Conservation (phyloP, 2,888 invertebrate species). For the Congeria kusceri region DNA sequence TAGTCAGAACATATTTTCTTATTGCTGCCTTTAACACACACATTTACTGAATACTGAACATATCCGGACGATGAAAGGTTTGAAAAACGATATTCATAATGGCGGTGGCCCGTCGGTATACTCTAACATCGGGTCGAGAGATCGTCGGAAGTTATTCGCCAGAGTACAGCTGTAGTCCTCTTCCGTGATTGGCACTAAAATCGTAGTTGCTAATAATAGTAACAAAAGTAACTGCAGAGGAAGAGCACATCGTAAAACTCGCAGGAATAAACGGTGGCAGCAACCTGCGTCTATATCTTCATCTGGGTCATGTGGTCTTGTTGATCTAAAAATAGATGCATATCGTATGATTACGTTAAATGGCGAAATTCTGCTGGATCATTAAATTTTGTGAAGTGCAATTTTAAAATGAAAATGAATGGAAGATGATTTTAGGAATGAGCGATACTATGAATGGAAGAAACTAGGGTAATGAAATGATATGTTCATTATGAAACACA, state of each 20-base stretch:
- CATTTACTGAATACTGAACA: too few relatives aligned
- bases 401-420: too few relatives aligned
- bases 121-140: constrained; percentile 94
- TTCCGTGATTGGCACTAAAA: constrained; percentile 93
- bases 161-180: constrained; percentile 95
- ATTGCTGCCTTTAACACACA: not conserved
- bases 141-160: constrained; percentile 92
- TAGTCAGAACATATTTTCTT: too few relatives aligned
- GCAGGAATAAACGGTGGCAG: constrained; percentile 95
- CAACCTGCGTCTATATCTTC: constrained; percentile 79
- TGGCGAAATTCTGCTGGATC: too few relatives aligned
- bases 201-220: constrained; percentile 95
- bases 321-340: constrained; percentile 66
- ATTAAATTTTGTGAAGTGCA: too few relatives aligned
- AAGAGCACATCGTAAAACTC: constrained; percentile 95
- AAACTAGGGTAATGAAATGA: too few relatives aligned
- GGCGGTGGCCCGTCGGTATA: constrained; percentile 98
- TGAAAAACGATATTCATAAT: constrained; percentile 88
- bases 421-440: too few relatives aligned
- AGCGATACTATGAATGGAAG: too few relatives aligned
- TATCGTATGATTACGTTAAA: too few relatives aligned
- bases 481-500: too few relatives aligned
- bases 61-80: not conserved
- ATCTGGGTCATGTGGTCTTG: constrained; percentile 55
- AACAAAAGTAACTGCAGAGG: constrained; percentile 98